phyloP scores from a whole-genome alignment of 53 echinoderm and acorn worm species.

The Henricia sp. region DNA sequence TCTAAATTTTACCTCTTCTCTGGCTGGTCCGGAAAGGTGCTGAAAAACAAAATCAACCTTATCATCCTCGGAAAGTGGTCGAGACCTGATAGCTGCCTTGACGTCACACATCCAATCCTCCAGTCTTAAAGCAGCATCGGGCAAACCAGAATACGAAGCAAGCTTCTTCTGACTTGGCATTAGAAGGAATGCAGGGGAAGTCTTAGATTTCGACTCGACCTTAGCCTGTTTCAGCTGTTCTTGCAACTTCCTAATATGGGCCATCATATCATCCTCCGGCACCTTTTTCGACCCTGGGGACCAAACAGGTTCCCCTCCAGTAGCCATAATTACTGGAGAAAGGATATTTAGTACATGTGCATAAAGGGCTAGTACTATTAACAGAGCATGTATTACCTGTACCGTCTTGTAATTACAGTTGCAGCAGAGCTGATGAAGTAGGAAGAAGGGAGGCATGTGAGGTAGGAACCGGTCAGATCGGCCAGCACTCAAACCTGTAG shows the following conservation, averaged over 20 bases:
- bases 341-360: too few species aligned
- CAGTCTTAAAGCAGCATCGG: not conserved
- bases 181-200: not conserved
- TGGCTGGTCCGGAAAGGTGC: constrained; percentile 2
- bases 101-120: constrained; percentile 12
- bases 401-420: too few species aligned
- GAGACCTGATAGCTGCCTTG: not conserved
- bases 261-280: too few species aligned
- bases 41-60: constrained; percentile 11
- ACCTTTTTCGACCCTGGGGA: too few species aligned
- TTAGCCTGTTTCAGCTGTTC: not conserved
- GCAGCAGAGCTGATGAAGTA: too few species aligned
- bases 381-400: too few species aligned
- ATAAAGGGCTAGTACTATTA: too few species aligned
- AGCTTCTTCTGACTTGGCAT: constrained; percentile 22
- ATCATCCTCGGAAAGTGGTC: not conserved
- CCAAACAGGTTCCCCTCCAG: too few species aligned
- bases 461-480: too few species aligned
- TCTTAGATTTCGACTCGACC: not conserved
- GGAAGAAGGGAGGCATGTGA: too few species aligned
- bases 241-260: not conserved
- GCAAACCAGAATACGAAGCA: not conserved
- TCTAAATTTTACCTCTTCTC: constrained; percentile 1
- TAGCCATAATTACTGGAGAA: too few species aligned
- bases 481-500: too few species aligned